phyloP scores from a whole-genome alignment of 1,140 invertebrate genomes.

The Sinonovacula constricta region DNA sequence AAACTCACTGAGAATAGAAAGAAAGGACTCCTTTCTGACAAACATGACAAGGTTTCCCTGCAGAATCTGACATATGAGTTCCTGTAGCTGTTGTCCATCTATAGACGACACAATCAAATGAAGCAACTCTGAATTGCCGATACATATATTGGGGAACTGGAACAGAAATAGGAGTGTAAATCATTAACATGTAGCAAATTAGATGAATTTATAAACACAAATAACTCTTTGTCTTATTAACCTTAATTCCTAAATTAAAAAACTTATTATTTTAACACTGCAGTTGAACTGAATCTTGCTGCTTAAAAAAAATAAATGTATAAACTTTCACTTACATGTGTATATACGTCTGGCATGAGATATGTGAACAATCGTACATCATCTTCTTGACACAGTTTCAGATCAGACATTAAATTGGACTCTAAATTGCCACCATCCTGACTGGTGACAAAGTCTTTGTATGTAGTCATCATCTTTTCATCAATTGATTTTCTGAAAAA shows the following conservation, averaged over 20 bases:
- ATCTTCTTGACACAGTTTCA: slow-evolving; percentile 92
- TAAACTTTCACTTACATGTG: slow-evolving; percentile 80
- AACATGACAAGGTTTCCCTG: slow-evolving; percentile 87
- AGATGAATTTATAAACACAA: too few relatives aligned
- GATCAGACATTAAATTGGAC: slow-evolving; percentile 87
- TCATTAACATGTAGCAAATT: too few relatives aligned
- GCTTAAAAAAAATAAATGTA: too few relatives aligned
- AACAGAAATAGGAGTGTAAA: too few relatives aligned
- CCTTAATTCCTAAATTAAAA: background rate
- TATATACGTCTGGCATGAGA: slow-evolving; percentile 94
- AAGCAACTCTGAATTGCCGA: slow-evolving; percentile 91
- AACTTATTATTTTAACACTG: too few relatives aligned
- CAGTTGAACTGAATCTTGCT: too few relatives aligned
- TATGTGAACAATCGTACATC: slow-evolving; percentile 92
- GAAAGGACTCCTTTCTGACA: slow-evolving; percentile 78
- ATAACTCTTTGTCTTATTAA: background rate
- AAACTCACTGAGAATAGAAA: slow-evolving; percentile 80
- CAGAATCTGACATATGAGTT: slow-evolving; percentile 92
- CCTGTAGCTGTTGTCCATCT: slow-evolving; percentile 89
- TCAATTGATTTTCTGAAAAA: slow-evolving; percentile 82
- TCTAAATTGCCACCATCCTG: slow-evolving; percentile 84
- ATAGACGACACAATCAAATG: slow-evolving; percentile 92
- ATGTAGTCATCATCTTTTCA: slow-evolving; percentile 85
- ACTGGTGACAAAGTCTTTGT: slow-evolving; percentile 91
- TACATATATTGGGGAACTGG: slow-evolving; percentile 89